These are phyloP conservation scores for Podilymbus podiceps DNA, from an alignment of 2,113 vertebrate genomes.

Conservation along the genomic window DNA sequence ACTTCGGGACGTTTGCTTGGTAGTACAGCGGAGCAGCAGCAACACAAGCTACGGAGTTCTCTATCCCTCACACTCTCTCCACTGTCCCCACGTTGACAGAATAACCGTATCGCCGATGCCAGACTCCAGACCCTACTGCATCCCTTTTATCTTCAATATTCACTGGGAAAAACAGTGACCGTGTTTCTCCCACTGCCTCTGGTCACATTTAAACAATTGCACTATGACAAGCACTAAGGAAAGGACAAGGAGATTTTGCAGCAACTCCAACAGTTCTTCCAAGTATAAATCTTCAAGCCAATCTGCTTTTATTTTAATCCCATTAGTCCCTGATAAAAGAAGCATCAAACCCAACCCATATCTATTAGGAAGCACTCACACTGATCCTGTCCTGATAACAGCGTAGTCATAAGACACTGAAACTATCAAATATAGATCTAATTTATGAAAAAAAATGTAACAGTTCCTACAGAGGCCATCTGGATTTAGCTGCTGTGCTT, in stretches of 20 bases:
- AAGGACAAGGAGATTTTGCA: background rate
- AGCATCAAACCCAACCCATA: background rate
- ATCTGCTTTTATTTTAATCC: background rate
- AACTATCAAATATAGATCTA: background rate
- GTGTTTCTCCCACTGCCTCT: background rate
- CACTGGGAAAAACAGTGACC: background rate
- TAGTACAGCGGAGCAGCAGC: background rate
- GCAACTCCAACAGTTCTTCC: background rate
- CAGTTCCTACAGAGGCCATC: background rate
- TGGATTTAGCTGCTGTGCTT: background rate
- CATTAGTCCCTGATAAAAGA: background rate
- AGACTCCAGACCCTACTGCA: background rate
- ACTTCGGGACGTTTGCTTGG: background rate
- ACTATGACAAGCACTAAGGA: background rate
- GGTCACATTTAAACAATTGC: background rate
- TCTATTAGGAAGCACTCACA: background rate
- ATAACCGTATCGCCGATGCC: background rate
- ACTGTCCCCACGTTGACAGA: background rate
- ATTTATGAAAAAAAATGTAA: accelerated
- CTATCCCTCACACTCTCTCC: background rate
- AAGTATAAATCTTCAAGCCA: background rate
- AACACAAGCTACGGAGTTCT: background rate
- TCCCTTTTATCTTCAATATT: background rate
- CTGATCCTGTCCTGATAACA: background rate
- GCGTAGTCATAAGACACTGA: background rate